phyloP scores from a whole-genome alignment of 2,113 vertebrate genomes.

The Barnardius zonarius region DNA sequence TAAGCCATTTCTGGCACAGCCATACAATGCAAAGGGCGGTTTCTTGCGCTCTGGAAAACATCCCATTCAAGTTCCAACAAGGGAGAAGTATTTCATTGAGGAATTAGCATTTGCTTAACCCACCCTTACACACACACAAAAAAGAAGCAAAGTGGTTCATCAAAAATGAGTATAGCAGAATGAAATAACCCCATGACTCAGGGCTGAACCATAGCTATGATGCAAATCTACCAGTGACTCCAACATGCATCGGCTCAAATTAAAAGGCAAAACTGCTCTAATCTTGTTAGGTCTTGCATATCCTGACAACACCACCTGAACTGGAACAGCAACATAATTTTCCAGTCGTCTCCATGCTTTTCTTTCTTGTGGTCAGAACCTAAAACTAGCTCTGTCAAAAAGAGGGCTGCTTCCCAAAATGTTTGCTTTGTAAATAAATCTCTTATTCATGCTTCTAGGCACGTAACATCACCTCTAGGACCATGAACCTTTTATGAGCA shows the following conservation, averaged over 20 bases:
- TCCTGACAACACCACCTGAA: constrained; percentile 34
- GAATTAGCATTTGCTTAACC: constrained; percentile 13
- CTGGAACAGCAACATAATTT: constrained; percentile 48
- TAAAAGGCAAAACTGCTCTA: constrained; percentile 25
- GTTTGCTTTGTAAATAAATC: constrained; percentile 12
- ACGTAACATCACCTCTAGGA: background rate
- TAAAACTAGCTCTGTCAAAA: background rate
- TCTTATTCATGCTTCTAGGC: background rate
- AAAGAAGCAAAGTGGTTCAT: background rate
- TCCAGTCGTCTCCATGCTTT: background rate
- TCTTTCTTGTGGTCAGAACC: constrained; percentile 58
- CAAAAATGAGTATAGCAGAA: background rate
- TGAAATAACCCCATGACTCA: constrained; percentile 49
- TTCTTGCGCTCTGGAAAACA: constrained; percentile 24
- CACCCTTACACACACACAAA: background rate
- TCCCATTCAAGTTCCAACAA: constrained; percentile 48
- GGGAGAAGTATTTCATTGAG: background rate
- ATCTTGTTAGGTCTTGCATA: constrained; percentile 53
- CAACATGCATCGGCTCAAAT: constrained; percentile 41
- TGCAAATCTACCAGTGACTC: constrained; percentile 31
- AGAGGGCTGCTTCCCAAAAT: background rate
- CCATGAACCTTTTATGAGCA: background rate
- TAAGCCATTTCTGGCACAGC: constrained; percentile 1
- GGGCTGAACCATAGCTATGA: constrained; percentile 8
- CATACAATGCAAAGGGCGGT: background rate